Evolutionary conservation across 2,113 vertebrate genomes (phyloP), one percentile per base, ranked within the genome.

Genomic region (Cranoglanis bouderius): DNA sequence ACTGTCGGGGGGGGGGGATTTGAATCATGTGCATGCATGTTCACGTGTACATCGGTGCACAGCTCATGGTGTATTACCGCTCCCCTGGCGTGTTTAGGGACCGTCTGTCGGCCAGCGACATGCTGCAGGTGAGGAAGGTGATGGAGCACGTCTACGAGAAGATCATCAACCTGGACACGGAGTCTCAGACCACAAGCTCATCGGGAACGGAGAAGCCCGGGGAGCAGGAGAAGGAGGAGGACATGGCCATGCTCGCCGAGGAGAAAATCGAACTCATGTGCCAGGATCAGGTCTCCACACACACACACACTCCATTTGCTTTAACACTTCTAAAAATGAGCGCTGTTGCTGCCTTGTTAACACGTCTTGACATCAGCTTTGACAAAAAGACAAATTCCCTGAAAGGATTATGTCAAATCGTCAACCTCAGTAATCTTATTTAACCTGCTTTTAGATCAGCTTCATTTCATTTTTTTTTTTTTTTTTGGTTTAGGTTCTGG

Each of bases 91-190:
- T 75, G n/a, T 70, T 0, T 26, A 99, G 98, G 95, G 98, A 99
- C 77, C 95, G 98, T 5, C 95, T 99, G 43, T 99, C 98, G 0
- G 98, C 98, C 89, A 99, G 98, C 59, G 98, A 99, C 94, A 99
- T 99, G 98, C 97, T 99, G 6, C 98, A 99, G 90, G 98, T 99
- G 90, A 96, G 98, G 67, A 99, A 99, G 87, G 98, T 99, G 91
- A 99, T 99, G 98, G 98, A 99, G 80, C 98, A 99, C 0, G 98
- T 99, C 3, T 99, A 99, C 53, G 98, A 99, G 95, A 99, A 99
- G 94, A 99, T 99, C 91, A 99, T 99, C 43, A 99, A 98, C 93
- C 92, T 99, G 92, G 98, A 99, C 93, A 99, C 97, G 0, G 98
- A 99, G 92, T 99, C 98, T 10, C 98, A 99, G 94, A 98, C 98